Evolutionary conservation across 1,140 invertebrate species (phyloP), one percentile per base, ranked within the genome.

Genomic region (Fopius arisanus): DNA sequence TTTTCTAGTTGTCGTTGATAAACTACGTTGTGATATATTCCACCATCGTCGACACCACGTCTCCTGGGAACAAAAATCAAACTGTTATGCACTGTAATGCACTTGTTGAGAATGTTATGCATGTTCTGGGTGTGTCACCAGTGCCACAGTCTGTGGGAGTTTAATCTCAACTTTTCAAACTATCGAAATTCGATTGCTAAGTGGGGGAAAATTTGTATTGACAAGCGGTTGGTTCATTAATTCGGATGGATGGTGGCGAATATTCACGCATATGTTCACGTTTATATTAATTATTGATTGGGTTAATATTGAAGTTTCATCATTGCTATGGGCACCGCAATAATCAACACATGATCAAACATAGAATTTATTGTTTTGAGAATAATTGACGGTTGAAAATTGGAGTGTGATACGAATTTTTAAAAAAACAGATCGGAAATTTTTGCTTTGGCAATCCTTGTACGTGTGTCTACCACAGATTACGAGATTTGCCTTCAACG

Each of bases 1-100:
- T 0, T 77, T 72, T 28, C 70, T 73, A 10, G 80, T 73, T n/a
- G 81, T 78, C 0, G 82, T 80, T 19, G 84, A 86, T 0, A 87
- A 23, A 33, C 82, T 79, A 62, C 82, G 81, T 48, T 83, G 82
- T 23, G 84, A 86, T 70, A 84, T 86, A 54, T 79, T 83, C 82
- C 83, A 83, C 86, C 86, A 88, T 69, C 84, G 82, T 80, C 81
- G 82, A 74, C 87, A 87, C 84, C 87, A 86, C 0, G 86, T 88
- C 79, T 88, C 86, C 87, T 88, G 62, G 4, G 82, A 29, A 65
- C 10, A 48, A 7, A 14, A 48, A 48, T 48, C 43, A 48, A 48
- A n/a, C 43, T 48, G 16, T n/a, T 7, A 48, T 48, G n/a, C n/a
- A n/a, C n/a, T n/a, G n/a, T 48, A 16, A 7, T 7, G 16, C 43